These are phyloP conservation scores for Iphiclides podalirius DNA, from an alignment of 2,888 invertebrate species.

Conservation along the genomic window DNA sequence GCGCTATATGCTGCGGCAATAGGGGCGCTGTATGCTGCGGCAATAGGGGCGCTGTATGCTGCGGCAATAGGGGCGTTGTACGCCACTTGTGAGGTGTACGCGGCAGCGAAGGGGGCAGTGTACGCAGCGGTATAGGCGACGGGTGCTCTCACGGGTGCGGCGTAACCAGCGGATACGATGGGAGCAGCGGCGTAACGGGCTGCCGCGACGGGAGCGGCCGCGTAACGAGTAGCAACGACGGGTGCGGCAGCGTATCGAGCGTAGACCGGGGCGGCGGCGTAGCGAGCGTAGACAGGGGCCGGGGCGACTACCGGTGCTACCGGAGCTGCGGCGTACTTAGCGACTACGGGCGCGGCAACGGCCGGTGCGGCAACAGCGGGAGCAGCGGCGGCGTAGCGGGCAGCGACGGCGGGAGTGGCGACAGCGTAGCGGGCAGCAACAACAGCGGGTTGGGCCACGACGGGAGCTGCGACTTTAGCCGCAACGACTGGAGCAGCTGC, in stretches of 20 bases:
- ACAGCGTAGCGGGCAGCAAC: slow-evolving; percentile 42
- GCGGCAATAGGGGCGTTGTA: slow-evolving; percentile 30
- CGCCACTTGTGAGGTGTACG: slow-evolving; percentile 21
- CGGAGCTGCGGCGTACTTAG: slow-evolving; percentile 34
- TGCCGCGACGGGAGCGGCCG: slow-evolving; percentile 38
- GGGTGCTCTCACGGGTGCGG: slow-evolving; percentile 33
- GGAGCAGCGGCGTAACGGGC: slow-evolving; percentile 39
- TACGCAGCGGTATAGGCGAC: slow-evolving; percentile 35
- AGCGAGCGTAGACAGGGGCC: slow-evolving; percentile 54
- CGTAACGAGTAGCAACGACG: slow-evolving; percentile 31
- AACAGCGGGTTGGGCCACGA: slow-evolving; percentile 72
- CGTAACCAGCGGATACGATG: slow-evolving; percentile 29
- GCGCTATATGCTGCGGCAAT: slow-evolving; percentile 32
- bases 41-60: slow-evolving; percentile 38
- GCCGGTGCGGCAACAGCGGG: slow-evolving; percentile 22
- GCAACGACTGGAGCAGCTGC: slow-evolving; percentile 44
- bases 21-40: slow-evolving; percentile 41
- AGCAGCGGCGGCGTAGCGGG: slow-evolving; percentile 33
- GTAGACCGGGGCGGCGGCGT: slow-evolving; percentile 11
- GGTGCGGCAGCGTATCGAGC: slow-evolving; percentile 80
- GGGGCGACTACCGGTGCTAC: slow-evolving; percentile 52
- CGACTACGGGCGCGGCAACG: slow-evolving; percentile 1
- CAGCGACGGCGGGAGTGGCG: slow-evolving; percentile 41
- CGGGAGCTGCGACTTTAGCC: slow-evolving; percentile 36
- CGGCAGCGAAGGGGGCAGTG: slow-evolving; percentile 38